Base-by-base conservation (phyloP, 2,113 vertebrate genomes). In the Alectura lathami region DNA sequence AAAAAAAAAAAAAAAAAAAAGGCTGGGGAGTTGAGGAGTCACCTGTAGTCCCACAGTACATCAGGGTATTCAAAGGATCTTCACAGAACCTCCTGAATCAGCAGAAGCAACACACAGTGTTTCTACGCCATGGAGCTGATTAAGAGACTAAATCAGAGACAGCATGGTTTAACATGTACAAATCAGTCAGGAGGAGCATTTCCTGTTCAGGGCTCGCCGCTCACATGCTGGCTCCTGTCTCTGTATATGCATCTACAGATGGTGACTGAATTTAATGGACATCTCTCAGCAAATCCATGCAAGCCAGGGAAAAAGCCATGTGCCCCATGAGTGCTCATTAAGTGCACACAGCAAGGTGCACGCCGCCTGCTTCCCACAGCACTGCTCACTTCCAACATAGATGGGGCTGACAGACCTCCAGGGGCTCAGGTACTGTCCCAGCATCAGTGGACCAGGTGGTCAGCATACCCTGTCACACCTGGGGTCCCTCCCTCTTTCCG, bases 261-360 rank as follows among this genome's bases (percentile, higher is more conserved):
- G 0, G 7, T 69, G 36, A 8, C 0, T 1, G 9, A 89, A 72
- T 12, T 8, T 26, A 56, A 15, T 9, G 34, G 26, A 36, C 59
- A 30, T 5, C 7, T 60, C 73, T 62, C 20, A 8, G 32, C n/a
- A 53, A 57, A 66, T 2, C 22, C 8, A 1, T 3, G 8, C 20
- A 54, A 68, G 7, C 11, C 13, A 8, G 43, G 22, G 20, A 63
- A 63, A 43, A 78, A 78, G 11, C 7, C 3, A 1, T 2, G 21
- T 6, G 1, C 2, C 5, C 6, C 1, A 4, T 26, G 15, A 0
- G 0, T 24, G 7, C 14, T 68, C 3, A 3, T 24, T 51, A 53
- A 24, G 11, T 0, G 0, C 22, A 11, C 0, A 0, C 3, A 11
- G 6, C 4, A 23, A 85, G 4, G 10, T 40, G 20, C 57, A 48